Base-by-base conservation (phyloP, 1,140 invertebrate genomes). In the Anthonomus grandis region DNA sequence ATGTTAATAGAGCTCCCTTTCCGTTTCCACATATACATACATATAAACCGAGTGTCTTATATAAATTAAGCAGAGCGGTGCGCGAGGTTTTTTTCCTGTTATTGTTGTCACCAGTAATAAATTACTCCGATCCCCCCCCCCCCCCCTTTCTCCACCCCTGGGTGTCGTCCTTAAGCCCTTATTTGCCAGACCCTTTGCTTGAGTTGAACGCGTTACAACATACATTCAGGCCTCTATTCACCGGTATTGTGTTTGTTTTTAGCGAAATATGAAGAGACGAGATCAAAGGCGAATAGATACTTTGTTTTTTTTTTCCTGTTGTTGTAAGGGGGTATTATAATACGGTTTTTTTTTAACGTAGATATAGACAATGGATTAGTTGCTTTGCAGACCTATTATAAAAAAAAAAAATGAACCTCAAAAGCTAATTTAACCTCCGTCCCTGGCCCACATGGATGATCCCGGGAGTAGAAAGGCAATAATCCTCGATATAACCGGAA, bases 1-100 rank as follows among this genome's bases (percentile, higher is more conserved):
- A 45, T 45, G 42, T 45, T 45, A 45, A 45, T 45, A 45, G n/a
- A n/a, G 22, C 42, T n/a, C 42, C 42, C n/a, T 22, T 25, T 25
- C 21, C 19, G 42, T 42, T 21, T 22, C 19, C 39, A 38, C 6
- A 38, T 13, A 38, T 3, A 38, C 17, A 38, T 38, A 42, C 39
- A 45, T 45, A 45, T 45, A 45, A 45, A 10, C 42, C 22, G 22
- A 42, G 39, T 42, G 39, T 42, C 39, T 42, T 42, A 42, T 42
- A 42, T 42, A 42, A 42, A 42, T 42, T 42, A 42, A 42, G 39
- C 39, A 42, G 39, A 42, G 39, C 39, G 18, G 15, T 42, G 17
- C 18, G 39, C 39, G 18, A 42, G 13, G 39, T 42, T 42, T 42
- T 41, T 42, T 42, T 22, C 3, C 18, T n/a, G n/a, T n/a, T n/a